Conservation (phyloP, 53 echinoderm and acorn worm species). For the Glandiceps talaboti region DNA sequence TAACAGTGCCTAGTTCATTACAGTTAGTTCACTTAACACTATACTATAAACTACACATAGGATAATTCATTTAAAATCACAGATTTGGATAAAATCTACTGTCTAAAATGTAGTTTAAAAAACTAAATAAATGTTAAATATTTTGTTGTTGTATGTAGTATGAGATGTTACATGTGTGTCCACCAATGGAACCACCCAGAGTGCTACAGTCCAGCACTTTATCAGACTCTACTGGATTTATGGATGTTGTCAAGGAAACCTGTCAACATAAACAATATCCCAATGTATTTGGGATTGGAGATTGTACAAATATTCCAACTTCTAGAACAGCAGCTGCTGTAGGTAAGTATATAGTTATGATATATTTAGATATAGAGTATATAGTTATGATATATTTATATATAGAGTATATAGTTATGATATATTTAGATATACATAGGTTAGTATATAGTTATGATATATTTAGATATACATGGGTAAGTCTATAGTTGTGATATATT, state of each 20-base stretch:
- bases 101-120: neutral
- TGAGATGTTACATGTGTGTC: conserved; percentile 76
- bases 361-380: no score
- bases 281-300: conserved; percentile 81
- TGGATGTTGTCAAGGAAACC: conserved; percentile 62
- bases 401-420: no score
- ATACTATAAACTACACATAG: no score
- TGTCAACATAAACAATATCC: conserved; percentile 87
- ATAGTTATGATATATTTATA: no score
- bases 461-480: no score
- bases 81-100: neutral
- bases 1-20: no score
- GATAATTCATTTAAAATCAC: no score
- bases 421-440: no score
- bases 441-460: no score
- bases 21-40: no score
- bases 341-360: conserved; percentile 56
- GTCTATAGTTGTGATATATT: no score
- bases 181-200: conserved; percentile 79
- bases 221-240: conserved; percentile 46
- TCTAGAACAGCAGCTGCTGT: conserved; percentile 83
- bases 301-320: conserved; percentile 88
- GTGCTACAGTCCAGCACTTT: conserved; percentile 59
- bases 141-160: conserved; percentile 32
- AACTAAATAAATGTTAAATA: neutral